phyloP scores from a whole-genome alignment of 2,888 invertebrate species.

The Podotricha telesiphe region DNA sequence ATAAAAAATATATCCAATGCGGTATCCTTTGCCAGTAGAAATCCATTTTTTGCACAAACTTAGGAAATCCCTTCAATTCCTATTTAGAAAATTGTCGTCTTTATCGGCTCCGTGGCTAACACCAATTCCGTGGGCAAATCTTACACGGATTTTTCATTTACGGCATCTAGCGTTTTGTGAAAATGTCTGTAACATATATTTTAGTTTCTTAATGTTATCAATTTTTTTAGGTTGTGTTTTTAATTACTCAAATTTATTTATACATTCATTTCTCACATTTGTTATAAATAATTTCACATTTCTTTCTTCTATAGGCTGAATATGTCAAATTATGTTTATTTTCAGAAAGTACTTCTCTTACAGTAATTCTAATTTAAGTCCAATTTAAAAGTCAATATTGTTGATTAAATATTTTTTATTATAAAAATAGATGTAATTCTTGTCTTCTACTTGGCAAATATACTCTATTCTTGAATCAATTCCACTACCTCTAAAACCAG shows the following conservation, averaged over 20 bases:
- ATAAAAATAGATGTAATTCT: no score
- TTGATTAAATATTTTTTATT: no score
- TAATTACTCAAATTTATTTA: neutral
- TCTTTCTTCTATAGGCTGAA: no score
- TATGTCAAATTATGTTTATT: no score
- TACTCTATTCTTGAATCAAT: no score
- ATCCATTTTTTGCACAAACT: constrained; percentile 75
- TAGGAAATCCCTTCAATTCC: constrained; percentile 75
- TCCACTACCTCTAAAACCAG: no score
- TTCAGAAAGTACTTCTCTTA: no score
- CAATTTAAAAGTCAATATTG: no score
- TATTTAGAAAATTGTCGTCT: constrained; percentile 78
- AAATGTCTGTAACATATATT: constrained; percentile 4
- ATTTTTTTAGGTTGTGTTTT: neutral
- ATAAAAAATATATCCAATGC: constrained; percentile 7
- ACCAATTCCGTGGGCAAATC: constrained; percentile 35
- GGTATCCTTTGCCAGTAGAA: constrained; percentile 52
- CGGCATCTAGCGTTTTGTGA: constrained; percentile 9
- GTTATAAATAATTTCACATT: no score
- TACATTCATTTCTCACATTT: no score
- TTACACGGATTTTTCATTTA: constrained; percentile 31
- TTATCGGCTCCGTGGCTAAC: constrained; percentile 72
- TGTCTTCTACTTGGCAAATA: no score
- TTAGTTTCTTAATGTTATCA: neutral
- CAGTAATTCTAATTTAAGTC: no score